Evolutionary conservation across 2,797 vertebrate genomes (phyloP).

Genomic region (Phrynocephalus vlangalii): DNA sequence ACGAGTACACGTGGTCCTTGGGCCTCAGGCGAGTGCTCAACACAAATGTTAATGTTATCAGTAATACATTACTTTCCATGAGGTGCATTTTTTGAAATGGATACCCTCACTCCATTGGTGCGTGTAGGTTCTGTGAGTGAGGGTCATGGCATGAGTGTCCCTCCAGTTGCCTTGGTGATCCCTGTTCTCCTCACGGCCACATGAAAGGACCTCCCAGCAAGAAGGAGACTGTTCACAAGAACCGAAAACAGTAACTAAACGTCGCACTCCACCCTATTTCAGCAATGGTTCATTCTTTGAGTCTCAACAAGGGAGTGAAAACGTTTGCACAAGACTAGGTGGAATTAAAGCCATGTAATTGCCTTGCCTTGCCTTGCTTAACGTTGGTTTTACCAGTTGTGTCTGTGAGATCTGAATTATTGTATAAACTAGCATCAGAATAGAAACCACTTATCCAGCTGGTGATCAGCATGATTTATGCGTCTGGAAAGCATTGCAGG

Average conservation of each 20-base stretch:
- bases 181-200: no score
- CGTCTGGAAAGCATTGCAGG: conserved; percentile 2
- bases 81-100: no score
- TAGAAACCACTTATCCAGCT: conserved; percentile 7
- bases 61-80: no score
- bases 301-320: neutral
- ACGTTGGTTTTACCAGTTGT: neutral
- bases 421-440: conserved; percentile 22
- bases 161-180: no score
- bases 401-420: conserved; percentile 8
- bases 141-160: no score
- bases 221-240: neutral
- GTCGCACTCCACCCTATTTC: neutral
- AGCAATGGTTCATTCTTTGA: neutral
- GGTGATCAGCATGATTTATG: conserved; percentile 27
- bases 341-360: no score
- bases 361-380: neutral
- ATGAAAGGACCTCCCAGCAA: no score
- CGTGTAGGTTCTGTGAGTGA: no score
- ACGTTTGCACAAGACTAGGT: neutral
- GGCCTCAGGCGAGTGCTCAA: no score
- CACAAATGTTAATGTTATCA: no score
- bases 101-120: no score
- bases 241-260: neutral
- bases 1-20: no score